Base-by-base conservation (phyloP, 2,113 vertebrate species). In the Saimiri boliviensis region DNA sequence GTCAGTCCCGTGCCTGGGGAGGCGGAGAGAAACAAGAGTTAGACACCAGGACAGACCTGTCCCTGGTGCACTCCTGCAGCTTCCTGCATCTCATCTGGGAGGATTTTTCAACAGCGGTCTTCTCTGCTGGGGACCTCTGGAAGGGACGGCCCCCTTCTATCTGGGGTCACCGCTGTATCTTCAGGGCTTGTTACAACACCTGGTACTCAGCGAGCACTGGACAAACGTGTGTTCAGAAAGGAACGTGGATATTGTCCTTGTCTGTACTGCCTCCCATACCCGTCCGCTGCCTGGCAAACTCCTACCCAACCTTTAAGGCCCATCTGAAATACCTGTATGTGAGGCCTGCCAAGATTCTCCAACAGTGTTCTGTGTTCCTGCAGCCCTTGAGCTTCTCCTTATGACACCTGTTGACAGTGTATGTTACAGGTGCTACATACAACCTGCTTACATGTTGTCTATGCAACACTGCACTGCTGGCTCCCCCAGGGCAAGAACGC, bases 211-310 rank as follows among this genome's bases (percentile, higher is more conserved):
- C 37, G 42, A 66, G 54, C 40, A 35, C 17, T 27, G 1, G 35
- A 74, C 19, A 68, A 49, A 14, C 21, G 42, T 63, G 47, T 76
- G 56, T 30, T 86, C 71, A 32, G 17, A 94, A 25, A 88, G 82
- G 58, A 40, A 58, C 25, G 5, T 4, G n/a, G 6, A 11, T 9
- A 11, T 9, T 58, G 3, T 32, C 35, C 63, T 85, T 9, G 35
- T 32, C 73, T 83, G 52, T 40, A 84, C 58, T 66, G 76, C n/a
- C 52, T 68, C 88, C 5, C 77, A 35, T 49, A n/a, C 4, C 14
- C 68, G 4, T 70, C 30, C 49, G 45, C 12, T 71, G 56, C 84
- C 71, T 66, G 63, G 30, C 49, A 63, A 81, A 95, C 86, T 93
- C 85, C 42, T 87, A 84, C 20, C 25, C 25, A n/a, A 23, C n/a